Evolutionary conservation across 2,113 vertebrate species (phyloP).

Genomic region (Bettongia penicillata): DNA sequence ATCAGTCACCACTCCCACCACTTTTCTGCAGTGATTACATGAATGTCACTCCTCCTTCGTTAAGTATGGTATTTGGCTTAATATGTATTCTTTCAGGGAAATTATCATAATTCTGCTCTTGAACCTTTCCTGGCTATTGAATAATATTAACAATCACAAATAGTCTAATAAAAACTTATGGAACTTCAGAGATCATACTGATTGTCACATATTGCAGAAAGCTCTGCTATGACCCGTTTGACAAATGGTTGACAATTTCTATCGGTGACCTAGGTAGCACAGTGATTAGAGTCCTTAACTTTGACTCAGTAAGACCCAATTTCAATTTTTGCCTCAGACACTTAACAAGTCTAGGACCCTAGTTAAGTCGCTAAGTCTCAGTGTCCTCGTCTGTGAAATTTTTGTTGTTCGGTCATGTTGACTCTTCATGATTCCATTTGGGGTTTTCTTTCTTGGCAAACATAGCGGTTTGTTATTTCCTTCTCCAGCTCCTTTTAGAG

Average conservation of each 20-base stretch:
- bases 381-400: neutral
- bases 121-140: neutral
- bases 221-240: neutral
- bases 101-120: neutral
- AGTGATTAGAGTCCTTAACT: neutral
- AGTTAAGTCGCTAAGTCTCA: neutral
- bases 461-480: too few relatives aligned
- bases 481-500: neutral
- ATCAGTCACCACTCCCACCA: neutral
- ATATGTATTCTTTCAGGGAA: neutral
- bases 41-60: neutral
- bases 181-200: neutral
- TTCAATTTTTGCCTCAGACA: neutral
- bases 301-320: neutral
- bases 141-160: neutral
- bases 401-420: neutral
- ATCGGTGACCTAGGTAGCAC: neutral
- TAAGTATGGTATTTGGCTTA: neutral
- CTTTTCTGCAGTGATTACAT: neutral
- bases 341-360: neutral
- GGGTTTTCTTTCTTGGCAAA: neutral
- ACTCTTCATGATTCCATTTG: neutral
- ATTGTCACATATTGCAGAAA: neutral
- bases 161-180: neutral
- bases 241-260: neutral